These are phyloP conservation scores for Agrotis puta DNA, from an alignment of 2,888 invertebrate species.

Conservation along the genomic window DNA sequence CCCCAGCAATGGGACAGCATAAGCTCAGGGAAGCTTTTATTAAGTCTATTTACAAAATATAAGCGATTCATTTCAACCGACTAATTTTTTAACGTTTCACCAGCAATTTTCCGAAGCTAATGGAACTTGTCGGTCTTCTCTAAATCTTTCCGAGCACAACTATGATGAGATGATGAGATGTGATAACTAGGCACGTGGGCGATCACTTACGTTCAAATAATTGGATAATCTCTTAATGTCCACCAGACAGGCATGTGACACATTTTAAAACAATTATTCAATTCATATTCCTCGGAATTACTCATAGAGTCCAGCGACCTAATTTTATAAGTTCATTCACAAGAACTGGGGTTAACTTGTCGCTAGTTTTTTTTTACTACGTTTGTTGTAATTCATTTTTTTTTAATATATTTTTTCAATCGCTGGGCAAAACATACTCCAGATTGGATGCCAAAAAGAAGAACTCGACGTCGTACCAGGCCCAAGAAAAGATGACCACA, in stretches of 20 bases:
- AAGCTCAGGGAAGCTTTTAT: no score
- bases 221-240: conserved; percentile 63
- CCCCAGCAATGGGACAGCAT: no score
- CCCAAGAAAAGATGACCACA: no score
- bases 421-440: no score
- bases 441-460: no score
- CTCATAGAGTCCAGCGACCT: conserved; percentile 16
- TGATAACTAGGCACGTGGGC: conserved; percentile 57
- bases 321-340: conserved; percentile 42
- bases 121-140: conserved; percentile 2
- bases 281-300: conserved; percentile 29
- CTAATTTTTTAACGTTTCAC: no score
- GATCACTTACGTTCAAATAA: conserved; percentile 57
- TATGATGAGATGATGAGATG: conserved; percentile 33
- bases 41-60: no score
- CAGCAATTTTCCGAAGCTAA: background rate
- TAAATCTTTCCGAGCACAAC: conserved; percentile 32
- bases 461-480: no score
- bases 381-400: no score
- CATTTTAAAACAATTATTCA: conserved; percentile 63
- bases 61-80: no score
- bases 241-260: conserved; percentile 41
- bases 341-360: background rate
- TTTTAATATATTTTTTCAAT: no score
- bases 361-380: background rate